phyloP scores from a whole-genome alignment of 1,140 invertebrate species.

The Neodiprion virginianus region DNA sequence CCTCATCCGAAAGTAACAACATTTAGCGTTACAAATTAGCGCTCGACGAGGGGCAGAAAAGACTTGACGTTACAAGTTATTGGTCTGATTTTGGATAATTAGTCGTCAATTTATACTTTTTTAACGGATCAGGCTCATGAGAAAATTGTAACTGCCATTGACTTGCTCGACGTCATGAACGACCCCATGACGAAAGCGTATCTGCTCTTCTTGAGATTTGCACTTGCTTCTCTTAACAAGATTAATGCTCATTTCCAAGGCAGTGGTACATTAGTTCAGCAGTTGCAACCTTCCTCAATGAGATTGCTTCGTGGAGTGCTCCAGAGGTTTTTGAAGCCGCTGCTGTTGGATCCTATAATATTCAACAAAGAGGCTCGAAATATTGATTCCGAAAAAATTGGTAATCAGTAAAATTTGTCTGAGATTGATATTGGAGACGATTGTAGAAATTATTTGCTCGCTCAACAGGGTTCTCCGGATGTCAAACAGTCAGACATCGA shows the following conservation, averaged over 20 bases:
- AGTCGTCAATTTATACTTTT: too few relatives aligned
- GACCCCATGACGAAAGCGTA: conserved; percentile 21
- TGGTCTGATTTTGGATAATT: too few relatives aligned
- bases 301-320: conserved; percentile 9
- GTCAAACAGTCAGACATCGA: neutral
- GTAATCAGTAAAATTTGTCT: neutral
- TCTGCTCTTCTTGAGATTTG: conserved; percentile 20
- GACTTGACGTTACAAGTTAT: too few relatives aligned
- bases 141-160: too few relatives aligned
- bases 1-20: too few relatives aligned
- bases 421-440: conserved; percentile 13
- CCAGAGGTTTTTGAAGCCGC: conserved; percentile 13
- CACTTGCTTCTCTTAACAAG: conserved; percentile 17
- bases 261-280: conserved; percentile 16
- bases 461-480: neutral
- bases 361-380: neutral
- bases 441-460: conserved; percentile 13
- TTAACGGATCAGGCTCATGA: too few relatives aligned
- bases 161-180: conserved; percentile 3
- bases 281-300: conserved; percentile 16
- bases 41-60: too few relatives aligned
- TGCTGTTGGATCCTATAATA: neutral
- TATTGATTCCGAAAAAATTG: neutral
- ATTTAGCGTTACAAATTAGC: too few relatives aligned
- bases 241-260: conserved; percentile 24